These are phyloP conservation scores for Nineta flava DNA, from an alignment of 2,888 invertebrate genomes.

Conservation along the genomic window DNA sequence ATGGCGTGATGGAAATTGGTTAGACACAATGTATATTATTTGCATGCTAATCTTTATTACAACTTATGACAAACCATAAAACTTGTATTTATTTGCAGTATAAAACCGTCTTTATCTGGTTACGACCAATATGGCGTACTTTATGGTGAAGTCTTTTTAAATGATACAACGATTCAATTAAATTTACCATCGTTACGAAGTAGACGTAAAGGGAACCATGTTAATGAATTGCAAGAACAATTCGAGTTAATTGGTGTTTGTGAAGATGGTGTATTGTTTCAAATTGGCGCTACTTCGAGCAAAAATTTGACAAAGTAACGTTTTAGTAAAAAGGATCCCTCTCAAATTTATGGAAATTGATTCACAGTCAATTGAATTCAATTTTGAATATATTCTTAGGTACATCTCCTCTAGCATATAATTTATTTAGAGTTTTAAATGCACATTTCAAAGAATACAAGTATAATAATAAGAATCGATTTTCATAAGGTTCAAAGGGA, in stretches of 20 bases:
- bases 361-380: no score
- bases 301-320: no score
- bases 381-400: no score
- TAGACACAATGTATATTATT: background rate
- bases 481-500: no score
- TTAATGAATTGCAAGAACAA: conserved; percentile 18
- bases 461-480: no score
- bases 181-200: conserved; percentile 36
- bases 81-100: conserved; percentile 18
- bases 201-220: conserved; percentile 26
- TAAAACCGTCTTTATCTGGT: conserved; percentile 28
- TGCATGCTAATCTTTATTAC: no score
- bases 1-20: background rate
- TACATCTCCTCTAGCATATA: no score
- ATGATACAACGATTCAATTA: conserved; percentile 26
- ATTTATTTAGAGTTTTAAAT: no score
- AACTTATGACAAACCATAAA: no score
- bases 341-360: no score
- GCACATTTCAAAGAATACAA: no score
- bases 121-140: conserved; percentile 48
- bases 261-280: conserved; percentile 38
- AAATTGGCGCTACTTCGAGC: conserved; percentile 32
- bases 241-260: conserved; percentile 28
- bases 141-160: conserved; percentile 37
- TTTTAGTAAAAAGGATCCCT: no score